Conservation (phyloP, 2,888 invertebrate genomes). For the Stenurella melanura region DNA sequence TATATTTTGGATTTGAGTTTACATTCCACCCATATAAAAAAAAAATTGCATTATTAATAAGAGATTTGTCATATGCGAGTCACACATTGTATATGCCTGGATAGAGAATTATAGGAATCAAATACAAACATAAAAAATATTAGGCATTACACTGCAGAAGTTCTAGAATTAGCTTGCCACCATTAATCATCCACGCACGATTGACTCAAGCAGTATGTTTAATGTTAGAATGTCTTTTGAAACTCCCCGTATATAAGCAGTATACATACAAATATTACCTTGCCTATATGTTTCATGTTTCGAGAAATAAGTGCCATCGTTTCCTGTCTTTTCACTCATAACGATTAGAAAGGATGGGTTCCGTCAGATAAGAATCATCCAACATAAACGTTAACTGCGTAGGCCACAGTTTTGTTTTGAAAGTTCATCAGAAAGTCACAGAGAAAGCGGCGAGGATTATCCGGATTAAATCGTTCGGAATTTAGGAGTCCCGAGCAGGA, state of each 20-base stretch:
- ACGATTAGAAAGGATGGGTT: constrained; percentile 1
- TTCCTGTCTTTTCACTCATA: neutral
- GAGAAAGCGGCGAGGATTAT: constrained; percentile 33
- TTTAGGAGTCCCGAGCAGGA: constrained; percentile 39
- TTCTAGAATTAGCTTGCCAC: too few species aligned
- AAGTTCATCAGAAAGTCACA: constrained; percentile 45
- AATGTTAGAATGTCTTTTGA: too few species aligned
- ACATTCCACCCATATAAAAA: too few species aligned
- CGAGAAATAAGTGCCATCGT: neutral
- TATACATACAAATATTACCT: neutral
- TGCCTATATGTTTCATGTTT: neutral
- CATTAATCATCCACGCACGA: too few species aligned
- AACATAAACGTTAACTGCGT: constrained; percentile 23
- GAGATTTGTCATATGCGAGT: too few species aligned
- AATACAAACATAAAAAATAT: too few species aligned
- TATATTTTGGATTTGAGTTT: too few species aligned
- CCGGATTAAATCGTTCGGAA: constrained; percentile 52
- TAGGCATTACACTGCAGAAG: too few species aligned
- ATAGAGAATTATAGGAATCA: too few species aligned
- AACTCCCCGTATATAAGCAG: neutral
- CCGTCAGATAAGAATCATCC: constrained; percentile 14
- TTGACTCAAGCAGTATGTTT: too few species aligned
- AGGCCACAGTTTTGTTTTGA: constrained; percentile 32
- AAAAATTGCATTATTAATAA: too few species aligned
- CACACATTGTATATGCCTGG: too few species aligned